Base-by-base conservation (phyloP, 2,113 vertebrate species). In the Archilochus colubris region DNA sequence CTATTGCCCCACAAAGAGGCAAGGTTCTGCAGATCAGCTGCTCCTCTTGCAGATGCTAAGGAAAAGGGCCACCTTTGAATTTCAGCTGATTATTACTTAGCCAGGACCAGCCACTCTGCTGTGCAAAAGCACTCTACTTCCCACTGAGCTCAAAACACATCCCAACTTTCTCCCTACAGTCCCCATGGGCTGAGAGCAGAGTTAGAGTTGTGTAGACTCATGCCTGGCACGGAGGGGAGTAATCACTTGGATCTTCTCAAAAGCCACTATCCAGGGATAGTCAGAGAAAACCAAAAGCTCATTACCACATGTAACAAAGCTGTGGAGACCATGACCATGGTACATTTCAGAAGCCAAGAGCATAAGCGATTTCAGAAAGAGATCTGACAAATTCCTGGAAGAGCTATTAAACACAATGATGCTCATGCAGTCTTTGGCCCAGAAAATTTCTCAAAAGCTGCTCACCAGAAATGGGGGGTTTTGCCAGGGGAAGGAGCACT, bases 401-500 rank as follows among this genome's bases (percentile, higher is more conserved):
- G 38, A 72, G 30, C 50, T 91, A 22, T 91, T 68, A 84, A 84
- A 78, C 25, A 67, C 68, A 58, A 54, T 16, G 33, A 31, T 67
- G 36, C 31, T 17, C 28, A 10, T 59, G 53, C 61, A 89, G 6
- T 82, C 84, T 85, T 94, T 58, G 87, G 53, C 50, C 87, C 74
- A 28, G 64, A 83, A 84, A 72, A 54, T 76, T 93, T 96, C 54
- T 64, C 87, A 85, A 69, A 70, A 91, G 62, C 50, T 64, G 44
- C 46, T 92, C 68, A 58, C 44, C 53, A 82, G 87, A 92, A 96
- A 38, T 22, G 28, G 7, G 33, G 50, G 58, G n/a, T 72, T 63
- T 54, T 73, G 70, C n/a, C 50, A 50, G n/a, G 36, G 38, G 12
- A 84, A 82, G 77, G 53, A 76, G 44, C 23, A 28, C 61, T 66